Percentiles rank a stretch among this genome's conserved stretches.
These are phyloP conservation scores for Melinaea marsaeus DNA, from an alignment of 2,888 invertebrate species.

Conservation along the genomic window DNA sequence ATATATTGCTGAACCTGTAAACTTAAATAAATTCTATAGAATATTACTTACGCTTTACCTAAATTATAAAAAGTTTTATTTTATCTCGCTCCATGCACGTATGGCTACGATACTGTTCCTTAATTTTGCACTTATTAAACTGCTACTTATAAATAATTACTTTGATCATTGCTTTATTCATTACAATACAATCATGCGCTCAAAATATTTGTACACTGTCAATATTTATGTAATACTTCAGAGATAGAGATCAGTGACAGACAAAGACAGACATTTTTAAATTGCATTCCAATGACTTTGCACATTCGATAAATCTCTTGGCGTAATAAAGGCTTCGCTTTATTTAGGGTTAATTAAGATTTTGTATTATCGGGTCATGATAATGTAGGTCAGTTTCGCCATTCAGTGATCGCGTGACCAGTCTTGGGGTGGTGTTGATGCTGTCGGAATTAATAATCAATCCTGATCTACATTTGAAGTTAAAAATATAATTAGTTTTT, in stretches of 20 bases:
- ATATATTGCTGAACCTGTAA: too few relatives aligned
- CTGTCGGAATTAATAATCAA: too few relatives aligned
- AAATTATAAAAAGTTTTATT: too few relatives aligned
- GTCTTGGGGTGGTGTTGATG: neutral
- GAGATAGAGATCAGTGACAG: conserved; percentile 54
- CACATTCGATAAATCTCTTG: conserved; percentile 53
- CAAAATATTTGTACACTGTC: conserved; percentile 36
- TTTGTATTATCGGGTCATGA: conserved; percentile 26
- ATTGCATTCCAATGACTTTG: conserved; percentile 62
- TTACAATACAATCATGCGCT: conserved; percentile 26
- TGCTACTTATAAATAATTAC: conserved; percentile 18
- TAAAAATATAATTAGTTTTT: too few relatives aligned
- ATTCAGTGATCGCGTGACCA: neutral
- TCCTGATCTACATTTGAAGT: too few relatives aligned
- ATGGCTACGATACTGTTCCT: neutral
- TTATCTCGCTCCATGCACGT: too few relatives aligned
- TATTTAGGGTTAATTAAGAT: conserved; percentile 48
- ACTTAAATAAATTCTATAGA: too few relatives aligned
- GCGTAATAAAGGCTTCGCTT: conserved; percentile 54
- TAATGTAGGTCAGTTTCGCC: conserved; percentile 12
- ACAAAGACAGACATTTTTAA: conserved; percentile 56
- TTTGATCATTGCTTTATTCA: conserved; percentile 15
- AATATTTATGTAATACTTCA: conserved; percentile 52
- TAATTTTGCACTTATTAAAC: neutral
- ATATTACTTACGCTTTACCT: too few relatives aligned